A percentile compares a stretch with the other conserved stretches of the same genome.
These are phyloP conservation scores for Henicopernis longicauda DNA, from an alignment of 2,113 vertebrate genomes.

Conservation along the genomic window DNA sequence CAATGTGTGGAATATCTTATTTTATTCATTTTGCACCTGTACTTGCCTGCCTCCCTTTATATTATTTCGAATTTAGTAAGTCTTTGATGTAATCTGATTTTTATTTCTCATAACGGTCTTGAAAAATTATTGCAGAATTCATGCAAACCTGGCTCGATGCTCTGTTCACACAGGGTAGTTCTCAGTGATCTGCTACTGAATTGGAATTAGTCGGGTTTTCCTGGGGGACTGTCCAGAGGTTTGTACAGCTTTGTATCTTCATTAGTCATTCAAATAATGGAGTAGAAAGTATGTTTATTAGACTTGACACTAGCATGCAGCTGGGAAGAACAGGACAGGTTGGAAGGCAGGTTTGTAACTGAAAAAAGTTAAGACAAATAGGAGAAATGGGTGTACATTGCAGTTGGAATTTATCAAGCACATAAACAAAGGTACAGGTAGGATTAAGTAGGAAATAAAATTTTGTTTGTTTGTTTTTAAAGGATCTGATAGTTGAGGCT, in stretches of 20 bases:
- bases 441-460: neutral
- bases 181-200: neutral
- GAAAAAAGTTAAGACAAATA: neutral
- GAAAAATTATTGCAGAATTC: neutral
- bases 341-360: neutral
- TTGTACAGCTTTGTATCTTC: neutral
- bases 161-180: neutral
- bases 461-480: neutral
- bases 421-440: neutral
- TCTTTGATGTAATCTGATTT: neutral
- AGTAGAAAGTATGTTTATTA: neutral
- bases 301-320: neutral
- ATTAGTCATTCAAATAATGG: neutral
- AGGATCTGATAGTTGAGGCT: neutral
- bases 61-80: neutral
- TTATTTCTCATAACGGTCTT: neutral
- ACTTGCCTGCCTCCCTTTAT: neutral
- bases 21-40: neutral
- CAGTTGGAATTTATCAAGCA: neutral
- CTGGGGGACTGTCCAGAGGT: neutral
- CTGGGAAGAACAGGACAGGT: neutral
- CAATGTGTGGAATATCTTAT: neutral
- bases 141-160: neutral
- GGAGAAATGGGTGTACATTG: neutral
- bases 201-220: neutral